Evolutionary conservation across 2,797 vertebrate species (phyloP).

Genomic region (Crossoptilon crossoptilon): DNA sequence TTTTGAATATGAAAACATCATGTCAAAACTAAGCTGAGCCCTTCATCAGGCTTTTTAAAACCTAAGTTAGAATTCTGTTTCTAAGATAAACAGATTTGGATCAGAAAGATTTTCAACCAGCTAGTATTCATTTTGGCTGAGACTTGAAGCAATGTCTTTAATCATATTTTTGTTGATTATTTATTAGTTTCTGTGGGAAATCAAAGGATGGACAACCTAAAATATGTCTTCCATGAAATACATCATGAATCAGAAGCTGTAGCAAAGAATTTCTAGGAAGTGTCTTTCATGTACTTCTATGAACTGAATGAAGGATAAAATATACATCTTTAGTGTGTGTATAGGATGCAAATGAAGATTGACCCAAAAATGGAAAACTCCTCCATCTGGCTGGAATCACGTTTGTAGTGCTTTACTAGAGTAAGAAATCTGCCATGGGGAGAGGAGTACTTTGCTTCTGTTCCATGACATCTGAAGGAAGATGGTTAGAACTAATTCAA

Average conservation of each 20-base stretch:
- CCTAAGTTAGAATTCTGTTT: conserved; percentile 84
- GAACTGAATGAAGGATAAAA: conserved; percentile 75
- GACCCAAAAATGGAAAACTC: conserved; percentile 81
- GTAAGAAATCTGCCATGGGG: background rate
- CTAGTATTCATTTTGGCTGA: conserved; percentile 72
- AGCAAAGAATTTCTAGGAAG: conserved; percentile 74
- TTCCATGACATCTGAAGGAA: background rate
- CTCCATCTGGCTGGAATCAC: background rate
- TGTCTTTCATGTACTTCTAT: conserved; percentile 72
- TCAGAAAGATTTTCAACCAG: conserved; percentile 81
- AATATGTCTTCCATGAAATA: conserved; percentile 78
- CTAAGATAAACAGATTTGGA: conserved; percentile 80
- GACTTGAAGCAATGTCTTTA: conserved; percentile 80
- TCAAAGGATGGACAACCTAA: conserved; percentile 79
- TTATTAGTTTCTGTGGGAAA: conserved; percentile 83
- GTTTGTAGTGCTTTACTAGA: background rate
- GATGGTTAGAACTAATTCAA: conserved; percentile 36
- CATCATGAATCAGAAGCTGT: conserved; percentile 74
- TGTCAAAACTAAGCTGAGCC: conserved; percentile 78
- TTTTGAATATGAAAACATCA: conserved; percentile 77
- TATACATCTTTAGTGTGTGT: conserved; percentile 83
- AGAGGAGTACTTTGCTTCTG: background rate
- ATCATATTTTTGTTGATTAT: conserved; percentile 87
- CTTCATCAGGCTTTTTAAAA: conserved; percentile 77
- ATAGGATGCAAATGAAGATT: conserved; percentile 84